Evolutionary conservation across 1,140 invertebrate species (phyloP).

Genomic region (Pseudomyrmex cubaensis): DNA sequence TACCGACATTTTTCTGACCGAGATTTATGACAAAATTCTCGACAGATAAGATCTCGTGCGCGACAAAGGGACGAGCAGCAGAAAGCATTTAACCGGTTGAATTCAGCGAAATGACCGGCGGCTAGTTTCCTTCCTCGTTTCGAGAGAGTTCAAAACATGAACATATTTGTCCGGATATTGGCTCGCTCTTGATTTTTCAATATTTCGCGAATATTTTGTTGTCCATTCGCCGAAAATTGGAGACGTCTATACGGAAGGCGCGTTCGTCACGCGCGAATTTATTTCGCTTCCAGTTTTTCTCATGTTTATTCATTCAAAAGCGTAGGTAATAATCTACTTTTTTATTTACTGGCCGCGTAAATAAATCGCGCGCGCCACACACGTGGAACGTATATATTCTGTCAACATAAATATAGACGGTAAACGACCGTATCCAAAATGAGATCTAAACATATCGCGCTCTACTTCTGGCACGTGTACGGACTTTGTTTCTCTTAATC

Average conservation of each 20-base stretch:
- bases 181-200: neutral
- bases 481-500: neutral
- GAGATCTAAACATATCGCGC: constrained; percentile 8
- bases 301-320: neutral
- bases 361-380: neutral
- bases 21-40: constrained; percentile 39
- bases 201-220: neutral
- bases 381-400: neutral
- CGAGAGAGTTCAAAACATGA: constrained; percentile 9
- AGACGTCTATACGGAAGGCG: neutral
- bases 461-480: neutral
- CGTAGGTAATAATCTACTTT: constrained; percentile 27
- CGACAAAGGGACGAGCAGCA: constrained; percentile 6
- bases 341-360: neutral
- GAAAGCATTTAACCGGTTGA: neutral
- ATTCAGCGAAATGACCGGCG: constrained; percentile 12
- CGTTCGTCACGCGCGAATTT: constrained; percentile 1
- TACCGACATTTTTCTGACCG: neutral
- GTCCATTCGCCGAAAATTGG: neutral
- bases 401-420: too few species aligned
- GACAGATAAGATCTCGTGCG: constrained; percentile 9
- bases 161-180: neutral
- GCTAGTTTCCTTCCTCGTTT: neutral
- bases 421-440: neutral
- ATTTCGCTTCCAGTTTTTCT: constrained; percentile 1